Conservation (phyloP, 2,888 invertebrate genomes). For the Aphidius colemani region DNA sequence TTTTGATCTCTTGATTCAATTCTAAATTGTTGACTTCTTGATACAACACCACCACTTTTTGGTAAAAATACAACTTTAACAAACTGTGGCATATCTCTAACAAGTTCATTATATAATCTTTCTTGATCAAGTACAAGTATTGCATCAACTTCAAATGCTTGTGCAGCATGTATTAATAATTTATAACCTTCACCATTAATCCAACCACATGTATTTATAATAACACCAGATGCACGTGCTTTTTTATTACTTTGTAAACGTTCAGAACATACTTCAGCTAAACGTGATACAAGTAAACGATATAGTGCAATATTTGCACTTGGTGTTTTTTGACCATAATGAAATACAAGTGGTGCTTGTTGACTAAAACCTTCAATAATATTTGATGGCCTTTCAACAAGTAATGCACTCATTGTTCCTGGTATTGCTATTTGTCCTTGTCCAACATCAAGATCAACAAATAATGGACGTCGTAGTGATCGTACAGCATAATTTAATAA, state of each 20-base stretch:
- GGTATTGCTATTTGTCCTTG: conserved; percentile 92
- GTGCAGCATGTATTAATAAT: conserved; percentile 83
- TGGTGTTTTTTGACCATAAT: conserved; percentile 87
- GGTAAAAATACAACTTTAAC: conserved; percentile 89
- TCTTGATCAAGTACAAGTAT: conserved; percentile 96
- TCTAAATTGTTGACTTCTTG: conserved; percentile 74
- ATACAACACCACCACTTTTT: conserved; percentile 97
- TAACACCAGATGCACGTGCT: conserved; percentile 84
- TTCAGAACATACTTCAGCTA: conserved; percentile 85
- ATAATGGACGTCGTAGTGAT: conserved; percentile 83
- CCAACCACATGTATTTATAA: conserved; percentile 99
- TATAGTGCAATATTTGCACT: conserved; percentile 80
- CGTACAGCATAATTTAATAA: conserved; percentile 94
- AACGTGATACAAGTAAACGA: conserved; percentile 78
- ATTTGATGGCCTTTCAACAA: conserved; percentile 91
- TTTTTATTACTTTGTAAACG: conserved; percentile 86
- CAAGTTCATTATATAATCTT: conserved; percentile 90
- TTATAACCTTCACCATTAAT: conserved; percentile 90
- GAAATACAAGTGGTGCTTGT: conserved; percentile 90
- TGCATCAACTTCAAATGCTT: conserved; percentile 94
- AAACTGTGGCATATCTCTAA: conserved; percentile 90
- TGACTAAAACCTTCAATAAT: conserved; percentile 95
- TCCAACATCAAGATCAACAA: conserved; percentile 94
- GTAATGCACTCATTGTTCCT: conserved; percentile 86
- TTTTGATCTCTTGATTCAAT: conserved; percentile 78